These are phyloP conservation scores for Ichneumoninae sp. DNA, from an alignment of 2,888 invertebrate genomes.

Conservation along the genomic window DNA sequence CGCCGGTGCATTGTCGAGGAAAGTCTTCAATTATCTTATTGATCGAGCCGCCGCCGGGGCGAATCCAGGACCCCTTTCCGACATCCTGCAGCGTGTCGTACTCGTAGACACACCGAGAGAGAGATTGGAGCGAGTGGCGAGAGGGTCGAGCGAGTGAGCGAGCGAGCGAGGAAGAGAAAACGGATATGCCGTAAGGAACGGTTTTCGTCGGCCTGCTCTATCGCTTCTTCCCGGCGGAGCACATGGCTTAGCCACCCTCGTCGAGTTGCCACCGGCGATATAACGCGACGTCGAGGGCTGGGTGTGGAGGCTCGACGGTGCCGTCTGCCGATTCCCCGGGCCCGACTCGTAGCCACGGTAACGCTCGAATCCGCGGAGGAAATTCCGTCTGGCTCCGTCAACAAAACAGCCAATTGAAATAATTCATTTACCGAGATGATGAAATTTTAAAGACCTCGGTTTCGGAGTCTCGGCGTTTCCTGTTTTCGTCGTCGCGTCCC, in stretches of 20 bases:
- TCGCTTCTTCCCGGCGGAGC: background rate
- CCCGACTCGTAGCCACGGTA: slow-evolving; percentile 59
- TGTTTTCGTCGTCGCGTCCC: too few relatives aligned
- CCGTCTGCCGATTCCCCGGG: slow-evolving; percentile 55
- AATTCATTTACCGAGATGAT: background rate
- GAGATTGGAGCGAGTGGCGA: background rate
- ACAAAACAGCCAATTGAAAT: background rate
- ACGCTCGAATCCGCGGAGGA: slow-evolving; percentile 43
- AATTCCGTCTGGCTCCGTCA: background rate
- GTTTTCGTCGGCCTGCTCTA: background rate
- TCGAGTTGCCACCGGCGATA: background rate
- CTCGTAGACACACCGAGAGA: background rate
- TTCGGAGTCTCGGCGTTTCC: too few relatives aligned
- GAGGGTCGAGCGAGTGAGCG: background rate
- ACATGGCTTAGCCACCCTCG: slow-evolving; percentile 13
- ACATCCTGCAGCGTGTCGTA: slow-evolving; percentile 27
- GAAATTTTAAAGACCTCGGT: background rate
- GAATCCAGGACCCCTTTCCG: slow-evolving; percentile 49
- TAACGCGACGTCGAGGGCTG: slow-evolving; percentile 24
- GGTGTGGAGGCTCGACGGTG: background rate
- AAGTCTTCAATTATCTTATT: slow-evolving; percentile 81
- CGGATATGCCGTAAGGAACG: slow-evolving; percentile 15
- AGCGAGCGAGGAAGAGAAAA: background rate
- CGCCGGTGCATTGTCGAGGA: slow-evolving; percentile 74
- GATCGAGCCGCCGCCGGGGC: slow-evolving; percentile 74